Base-by-base conservation (phyloP, 1,140 invertebrate genomes). In the Eufriesea mexicana region DNA sequence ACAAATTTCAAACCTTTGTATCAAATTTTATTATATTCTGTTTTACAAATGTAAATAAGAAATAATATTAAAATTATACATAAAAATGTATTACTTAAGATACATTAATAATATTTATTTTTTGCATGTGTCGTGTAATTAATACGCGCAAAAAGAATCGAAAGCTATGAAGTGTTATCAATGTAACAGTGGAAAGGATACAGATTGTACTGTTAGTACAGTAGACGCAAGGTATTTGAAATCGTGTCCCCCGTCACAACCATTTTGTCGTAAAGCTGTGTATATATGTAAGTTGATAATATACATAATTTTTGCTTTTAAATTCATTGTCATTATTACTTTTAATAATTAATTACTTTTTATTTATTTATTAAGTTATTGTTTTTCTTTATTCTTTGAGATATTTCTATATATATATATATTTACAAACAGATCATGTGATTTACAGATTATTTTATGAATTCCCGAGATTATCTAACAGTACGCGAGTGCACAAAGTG, bases 361-460 rank as follows among this genome's bases (percentile, higher is more conserved):
- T 66, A 51, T 23, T 20, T 20, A 12, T 20, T 76, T 28, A 74
- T 74, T 8, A 84, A 66, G 54, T 6, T 35, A 51, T 66, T 71
- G 49, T 49, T 71, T 45, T 6, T 16, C n/a, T 23, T 67, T 42
- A 25, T 35, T 23, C 61, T 28, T 25, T 18, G 5, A 23, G 12
- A 66, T 54, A 47, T 55, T 14, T 59, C 18, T 9, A 16, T 18
- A n/a, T n/a, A n/a, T n/a, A n/a, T n/a, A n/a, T n/a, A n/a, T n/a
- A n/a, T n/a, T n/a, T 25, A 7, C 4, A 18, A 42, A 28, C 47
- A 35, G 9, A n/a, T 42, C 7, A 16, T 7, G 9, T 28, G 7
- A 25, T 59, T 84, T 75, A 71, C 66, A 91, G 91, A 90, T 85
- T 90, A 91, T 42, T 91, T 91, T 67, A 90, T 79, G 72, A 62